These are phyloP conservation scores for Brenthis daphne DNA, from an alignment of 2,888 invertebrate genomes.

Conservation along the genomic window DNA sequence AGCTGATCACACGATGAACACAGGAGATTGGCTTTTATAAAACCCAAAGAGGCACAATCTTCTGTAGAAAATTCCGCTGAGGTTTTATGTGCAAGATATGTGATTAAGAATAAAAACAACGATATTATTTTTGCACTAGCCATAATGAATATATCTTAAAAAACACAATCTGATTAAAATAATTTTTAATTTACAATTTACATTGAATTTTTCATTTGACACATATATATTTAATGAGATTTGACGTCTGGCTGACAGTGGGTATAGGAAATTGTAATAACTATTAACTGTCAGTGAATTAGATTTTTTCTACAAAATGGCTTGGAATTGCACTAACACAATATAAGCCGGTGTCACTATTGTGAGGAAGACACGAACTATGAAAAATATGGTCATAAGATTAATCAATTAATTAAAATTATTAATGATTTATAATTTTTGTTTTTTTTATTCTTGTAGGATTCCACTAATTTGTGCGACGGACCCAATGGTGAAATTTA, in stretches of 20 bases:
- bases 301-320: no score
- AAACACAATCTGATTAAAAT: neutral
- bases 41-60: slow-evolving; percentile 93
- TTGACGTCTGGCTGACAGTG: no score
- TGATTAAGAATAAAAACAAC: slow-evolving; percentile 29
- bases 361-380: no score
- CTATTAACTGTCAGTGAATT: no score
- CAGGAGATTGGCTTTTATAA: slow-evolving; percentile 91
- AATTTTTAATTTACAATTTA: neutral
- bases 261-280: no score
- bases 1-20: slow-evolving; percentile 95
- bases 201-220: neutral
- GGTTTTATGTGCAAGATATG: slow-evolving; percentile 35
- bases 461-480: slow-evolving; percentile 94
- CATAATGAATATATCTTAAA: slow-evolving; percentile 9
- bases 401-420: no score
- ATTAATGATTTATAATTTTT: neutral
- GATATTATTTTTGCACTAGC: slow-evolving; percentile 4
- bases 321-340: no score
- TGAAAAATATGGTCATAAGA: neutral
- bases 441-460: slow-evolving; percentile 66
- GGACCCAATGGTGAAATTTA: slow-evolving; percentile 97
- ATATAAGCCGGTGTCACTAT: no score
- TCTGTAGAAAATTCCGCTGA: slow-evolving; percentile 86
- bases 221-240: neutral